These are phyloP conservation scores for Megalops cyprinoides DNA, from an alignment of 2,797 vertebrate genomes.

Conservation along the genomic window DNA sequence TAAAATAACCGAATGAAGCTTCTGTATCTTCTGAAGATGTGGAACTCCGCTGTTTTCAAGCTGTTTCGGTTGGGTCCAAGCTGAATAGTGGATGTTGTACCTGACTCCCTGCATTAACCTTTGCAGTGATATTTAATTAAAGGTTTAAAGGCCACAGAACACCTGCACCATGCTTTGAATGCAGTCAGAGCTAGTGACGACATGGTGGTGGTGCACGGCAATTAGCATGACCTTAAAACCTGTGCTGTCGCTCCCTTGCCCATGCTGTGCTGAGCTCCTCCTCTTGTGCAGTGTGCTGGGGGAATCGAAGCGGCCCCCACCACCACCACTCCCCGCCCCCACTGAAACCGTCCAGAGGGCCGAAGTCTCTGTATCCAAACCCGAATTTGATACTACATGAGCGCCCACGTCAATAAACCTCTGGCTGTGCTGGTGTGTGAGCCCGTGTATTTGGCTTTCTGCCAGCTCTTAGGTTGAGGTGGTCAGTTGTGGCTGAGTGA, in stretches of 20 bases:
- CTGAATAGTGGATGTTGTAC: constrained; percentile 58
- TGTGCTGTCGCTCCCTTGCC: constrained; percentile 58
- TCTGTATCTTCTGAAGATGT: constrained; percentile 24
- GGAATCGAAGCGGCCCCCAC: constrained; percentile 55
- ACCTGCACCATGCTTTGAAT: constrained; percentile 64
- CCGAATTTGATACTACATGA: constrained; percentile 59
- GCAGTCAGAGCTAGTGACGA: constrained; percentile 59
- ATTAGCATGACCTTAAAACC: constrained; percentile 83
- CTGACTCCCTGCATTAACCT: constrained; percentile 75
- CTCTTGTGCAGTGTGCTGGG: constrained; percentile 60
- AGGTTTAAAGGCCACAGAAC: constrained; percentile 68
- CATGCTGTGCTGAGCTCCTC: constrained; percentile 60
- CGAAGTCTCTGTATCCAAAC: constrained; percentile 50
- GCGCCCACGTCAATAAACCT: constrained; percentile 35
- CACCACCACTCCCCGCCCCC: too few relatives aligned
- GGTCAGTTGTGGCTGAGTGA: not conserved
- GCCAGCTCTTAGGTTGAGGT: not conserved
- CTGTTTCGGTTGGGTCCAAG: constrained; percentile 62
- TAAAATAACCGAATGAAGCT: not conserved
- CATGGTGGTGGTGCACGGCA: constrained; percentile 65
- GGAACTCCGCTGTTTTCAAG: constrained; percentile 48
- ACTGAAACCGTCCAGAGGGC: constrained; percentile 37
- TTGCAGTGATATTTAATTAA: constrained; percentile 82
- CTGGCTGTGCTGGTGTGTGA: not conserved
- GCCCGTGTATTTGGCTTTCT: constrained; percentile 14